Evolutionary conservation across 2,113 vertebrate species (phyloP), one percentile per base, ranked within the genome.

Genomic region (Laterallus jamaicensis): DNA sequence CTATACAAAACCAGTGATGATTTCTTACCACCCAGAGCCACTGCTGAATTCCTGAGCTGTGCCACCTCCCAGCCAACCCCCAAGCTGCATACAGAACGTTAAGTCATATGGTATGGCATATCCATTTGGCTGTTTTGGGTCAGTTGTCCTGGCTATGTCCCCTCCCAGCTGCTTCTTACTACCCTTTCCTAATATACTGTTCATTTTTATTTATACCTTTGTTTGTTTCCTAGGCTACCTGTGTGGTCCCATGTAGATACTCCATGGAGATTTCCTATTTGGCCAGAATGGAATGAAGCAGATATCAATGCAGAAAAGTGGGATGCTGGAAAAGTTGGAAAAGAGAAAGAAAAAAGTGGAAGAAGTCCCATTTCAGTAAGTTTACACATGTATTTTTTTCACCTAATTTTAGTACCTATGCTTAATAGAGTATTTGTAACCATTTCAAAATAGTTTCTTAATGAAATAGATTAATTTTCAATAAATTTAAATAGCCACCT

Each of bases 271-370:
- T 98, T 98, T 89, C 95, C 98, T 12, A 94, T 99, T 78, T 99
- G 99, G 99, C 98, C 99, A 7, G 99, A 99, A 95, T 99, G 99
- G 99, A 99, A 94, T 39, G 99, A 99, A 83, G 95, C 97, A 10
- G 99, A 99, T 56, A 92, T 99, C 88, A 98, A 97, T 93, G 95
- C 97, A 40, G 99, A 99, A 97, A 99, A 99, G 95, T 99, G 99
- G 99, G 98, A 99, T n/a, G 28, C 79, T 22, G 97, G 88, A 59
- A 99, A 98, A 98, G 59, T 42, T 67, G 81, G 78, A 19, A 99
- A 99, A 92, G 98, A 99, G 62, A 98, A 98, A 60, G 98, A 97
- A 60, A 99, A 98, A 95, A 7, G 75, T 11, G 98, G 39, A 31
- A 99, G 97, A 96, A 98, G 96, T 74, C 98, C 97, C 7, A 9